Evolutionary conservation across 2,888 invertebrate species (phyloP).

Genomic region (Cremastinae sp.): DNA sequence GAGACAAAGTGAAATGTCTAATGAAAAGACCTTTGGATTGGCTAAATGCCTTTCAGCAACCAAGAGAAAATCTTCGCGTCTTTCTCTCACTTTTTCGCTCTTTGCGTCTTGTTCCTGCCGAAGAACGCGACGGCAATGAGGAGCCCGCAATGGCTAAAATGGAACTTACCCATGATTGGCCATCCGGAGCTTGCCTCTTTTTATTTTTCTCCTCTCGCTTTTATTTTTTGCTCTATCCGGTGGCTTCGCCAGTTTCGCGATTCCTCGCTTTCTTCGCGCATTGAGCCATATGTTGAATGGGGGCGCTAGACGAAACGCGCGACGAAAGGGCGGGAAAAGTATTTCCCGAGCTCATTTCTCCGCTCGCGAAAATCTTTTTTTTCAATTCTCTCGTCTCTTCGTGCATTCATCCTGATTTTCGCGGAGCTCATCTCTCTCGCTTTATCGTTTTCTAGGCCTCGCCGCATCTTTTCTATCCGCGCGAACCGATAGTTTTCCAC

Average conservation of each 20-base stretch:
- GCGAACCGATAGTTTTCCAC: slow-evolving; percentile 42
- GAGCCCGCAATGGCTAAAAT: slow-evolving; percentile 58
- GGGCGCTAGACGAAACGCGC: slow-evolving; percentile 52
- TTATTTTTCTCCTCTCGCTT: too few relatives aligned
- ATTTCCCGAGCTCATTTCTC: slow-evolving; percentile 10
- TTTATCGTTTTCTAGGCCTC: slow-evolving; percentile 16
- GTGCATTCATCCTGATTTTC: slow-evolving; percentile 10
- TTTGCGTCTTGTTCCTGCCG: slow-evolving; percentile 30
- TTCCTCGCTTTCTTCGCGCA: slow-evolving; percentile 62
- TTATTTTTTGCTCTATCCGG: slow-evolving; percentile 30
- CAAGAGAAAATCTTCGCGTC: slow-evolving; percentile 62
- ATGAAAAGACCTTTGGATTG: slow-evolving; percentile 79
- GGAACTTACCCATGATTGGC: slow-evolving; percentile 64
- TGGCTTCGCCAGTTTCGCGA: slow-evolving; percentile 45
- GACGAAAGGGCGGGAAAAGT: slow-evolving; percentile 49
- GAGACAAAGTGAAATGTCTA: slow-evolving; percentile 78
- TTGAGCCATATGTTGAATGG: slow-evolving; percentile 61
- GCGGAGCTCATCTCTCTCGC: slow-evolving; percentile 16
- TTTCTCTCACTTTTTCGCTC: slow-evolving; percentile 50
- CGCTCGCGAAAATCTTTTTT: slow-evolving; percentile 59
- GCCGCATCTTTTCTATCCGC: slow-evolving; percentile 33
- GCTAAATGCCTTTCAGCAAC: slow-evolving; percentile 79
- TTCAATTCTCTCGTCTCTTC: slow-evolving; percentile 40
- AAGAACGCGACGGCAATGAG: slow-evolving; percentile 52
- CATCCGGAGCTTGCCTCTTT: slow-evolving; percentile 67